Base-by-base conservation (phyloP, 2,888 invertebrate species). In the Mythimna loreyi region DNA sequence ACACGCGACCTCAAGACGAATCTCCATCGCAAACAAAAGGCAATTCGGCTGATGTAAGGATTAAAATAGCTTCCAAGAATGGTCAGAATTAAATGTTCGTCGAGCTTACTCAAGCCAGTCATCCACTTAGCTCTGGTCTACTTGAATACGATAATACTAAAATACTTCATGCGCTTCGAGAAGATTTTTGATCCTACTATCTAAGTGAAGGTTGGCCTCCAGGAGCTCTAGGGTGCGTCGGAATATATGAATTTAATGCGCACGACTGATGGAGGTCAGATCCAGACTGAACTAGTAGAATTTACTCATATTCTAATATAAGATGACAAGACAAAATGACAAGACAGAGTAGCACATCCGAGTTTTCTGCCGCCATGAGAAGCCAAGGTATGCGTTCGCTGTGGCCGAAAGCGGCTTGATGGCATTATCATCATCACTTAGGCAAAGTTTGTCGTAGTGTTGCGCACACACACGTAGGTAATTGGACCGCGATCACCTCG, bases 1-100 rank as follows among this genome's bases (percentile, higher is more conserved):
- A 36, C 65, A 69, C 55, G 66, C 56, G 30, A 71, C 52, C 28
- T 50, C 23, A 28, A 67, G 30, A 53, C 49, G 25, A 61, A 49
- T 25, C 57, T 58, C 30, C 33, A 58, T 49, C 23, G 25, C 16
- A 33, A 19, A 56, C 16, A 47, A 50, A 60, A 16, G 36, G 33
- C 2, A 58, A 47, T 23, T 19, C 40, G 23, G 21, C 30, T 23
- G 19, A 23, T 23, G 23, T 23, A 30, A 21, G 40, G 16, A 40
- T 40, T 40, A 40, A 40, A 40, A 40, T 40, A 40, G 40, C 40
- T 40, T 40, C 40, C 40, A 40, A 16, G 40, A 40, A 40, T 40
- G 40, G 5, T 40, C 2, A 19, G 16, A 19, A 9, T 13, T 25
- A 28, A 9, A 64, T 23, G 9, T 40, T 0, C 19, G 4, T 19